Base-by-base conservation (phyloP, 2,888 invertebrate species). In the Pocota personata region DNA sequence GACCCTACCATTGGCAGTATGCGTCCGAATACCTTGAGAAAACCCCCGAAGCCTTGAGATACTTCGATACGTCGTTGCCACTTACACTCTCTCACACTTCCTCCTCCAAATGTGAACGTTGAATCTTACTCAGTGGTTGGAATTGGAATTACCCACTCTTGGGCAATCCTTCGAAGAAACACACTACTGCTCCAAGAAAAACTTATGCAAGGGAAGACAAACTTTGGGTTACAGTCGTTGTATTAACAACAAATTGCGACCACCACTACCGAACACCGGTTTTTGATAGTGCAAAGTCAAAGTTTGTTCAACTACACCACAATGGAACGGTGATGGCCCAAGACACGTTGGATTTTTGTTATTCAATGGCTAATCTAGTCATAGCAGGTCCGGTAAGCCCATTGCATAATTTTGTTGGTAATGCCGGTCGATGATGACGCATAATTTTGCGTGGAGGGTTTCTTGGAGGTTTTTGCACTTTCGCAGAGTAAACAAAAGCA, bases 41-140 rank as follows among this genome's bases (percentile, higher is more conserved):
- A 80, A 76, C 52, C 84, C 77, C 80, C 64, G 58, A 76, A 80
- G 84, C 84, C 84, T 84, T 84, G 84, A 71, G 64, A 66, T 66
- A 71, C 30, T 14, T 62, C 24, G 40, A 32, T 14, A 50, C 58
- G 19, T 35, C 37, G 21, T 40, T 58, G 27, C 30, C 4, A n/a
- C 50, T 55, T 12, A n/a, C 48, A 57, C 52, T 48, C 35, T 67
- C 57, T 79, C 19, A n/a, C 52, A 48, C 52, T 57, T 16, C 7
- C 55, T 71, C 76, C 69, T 69, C 37, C 57, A 14, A 16, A 16
- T 48, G 21, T 48, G 10, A 58, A 46, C 19, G 19, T n/a, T 14
- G 46, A 30, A 12, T 69, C 58, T 75, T 57, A 84, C 52, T 75
- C 66, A 76, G 21, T 71, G 27, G 30, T 50, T n/a, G 67, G 79